Evolutionary conservation across 64 coral and sea anemone genomes (phyloP).

Genomic region (Actinia tenebrosa): DNA sequence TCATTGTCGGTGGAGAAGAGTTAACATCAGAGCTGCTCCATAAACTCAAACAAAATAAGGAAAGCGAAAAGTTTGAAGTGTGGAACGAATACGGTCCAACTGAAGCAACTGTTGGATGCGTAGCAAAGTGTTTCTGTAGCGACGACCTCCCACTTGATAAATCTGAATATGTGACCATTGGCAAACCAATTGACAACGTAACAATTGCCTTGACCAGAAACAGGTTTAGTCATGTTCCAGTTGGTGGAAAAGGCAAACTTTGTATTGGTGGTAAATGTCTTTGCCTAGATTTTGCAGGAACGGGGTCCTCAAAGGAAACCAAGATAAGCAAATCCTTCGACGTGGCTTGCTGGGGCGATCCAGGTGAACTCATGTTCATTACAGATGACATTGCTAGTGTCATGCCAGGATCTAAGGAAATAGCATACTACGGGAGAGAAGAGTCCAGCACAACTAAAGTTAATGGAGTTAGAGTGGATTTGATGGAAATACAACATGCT

Average conservation of each 20-base stretch:
- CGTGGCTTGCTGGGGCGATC: neutral
- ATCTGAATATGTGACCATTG: neutral
- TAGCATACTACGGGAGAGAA: neutral
- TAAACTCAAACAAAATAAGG: neutral
- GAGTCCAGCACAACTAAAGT: neutral
- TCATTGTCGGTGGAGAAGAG: conserved; percentile 8
- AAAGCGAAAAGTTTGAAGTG: neutral
- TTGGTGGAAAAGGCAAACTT: conserved; percentile 10
- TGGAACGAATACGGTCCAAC: conserved; percentile 11
- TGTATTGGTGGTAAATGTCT: conserved; percentile 6
- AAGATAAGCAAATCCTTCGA: neutral
- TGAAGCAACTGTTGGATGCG: conserved; percentile 1
- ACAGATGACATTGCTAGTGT: neutral
- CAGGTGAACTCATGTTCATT: neutral
- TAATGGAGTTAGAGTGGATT: neutral
- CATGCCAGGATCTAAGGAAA: neutral
- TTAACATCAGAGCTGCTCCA: neutral
- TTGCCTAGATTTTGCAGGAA: neutral
- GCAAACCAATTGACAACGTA: conserved; percentile 2
- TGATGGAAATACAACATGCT: neutral
- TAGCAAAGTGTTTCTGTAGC: neutral
- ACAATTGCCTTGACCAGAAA: neutral
- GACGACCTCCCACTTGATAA: neutral
- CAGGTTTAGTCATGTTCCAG: neutral
- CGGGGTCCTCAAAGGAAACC: neutral